Percentiles rank a stretch among this genome's conserved stretches.
These are phyloP conservation scores for Labrus mixtus DNA, from an alignment of 2,113 vertebrate genomes.

Conservation along the genomic window DNA sequence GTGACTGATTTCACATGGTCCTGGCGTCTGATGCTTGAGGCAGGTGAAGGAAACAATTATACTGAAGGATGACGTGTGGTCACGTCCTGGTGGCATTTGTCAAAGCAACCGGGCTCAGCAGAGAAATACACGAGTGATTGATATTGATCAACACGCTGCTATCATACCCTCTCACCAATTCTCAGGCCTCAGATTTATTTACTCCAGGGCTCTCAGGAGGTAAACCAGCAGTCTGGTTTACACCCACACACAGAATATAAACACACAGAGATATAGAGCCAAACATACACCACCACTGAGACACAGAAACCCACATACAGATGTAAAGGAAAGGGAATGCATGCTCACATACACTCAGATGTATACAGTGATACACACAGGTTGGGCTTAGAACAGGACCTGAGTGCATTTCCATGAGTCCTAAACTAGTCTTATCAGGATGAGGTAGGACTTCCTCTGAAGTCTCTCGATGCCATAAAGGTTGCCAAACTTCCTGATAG, in stretches of 20 bases:
- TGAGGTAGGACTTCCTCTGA: slow-evolving; percentile 50
- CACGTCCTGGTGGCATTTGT: slow-evolving; percentile 68
- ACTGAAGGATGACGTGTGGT: slow-evolving; percentile 64
- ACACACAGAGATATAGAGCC: slow-evolving; percentile 70
- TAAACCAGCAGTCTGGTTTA: slow-evolving; percentile 75
- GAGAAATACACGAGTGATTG: slow-evolving; percentile 79
- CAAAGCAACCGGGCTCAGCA: slow-evolving; percentile 43
- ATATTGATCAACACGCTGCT: slow-evolving; percentile 72
- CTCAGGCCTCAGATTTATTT: slow-evolving; percentile 79
- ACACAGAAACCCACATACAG: slow-evolving; percentile 73
- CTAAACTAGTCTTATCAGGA: slow-evolving; percentile 31
- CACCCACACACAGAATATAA: slow-evolving; percentile 57
- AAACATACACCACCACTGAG: slow-evolving; percentile 72
- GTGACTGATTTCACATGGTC: slow-evolving; percentile 55
- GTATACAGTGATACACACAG: slow-evolving; percentile 15
- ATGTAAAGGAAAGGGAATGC: slow-evolving; percentile 41
- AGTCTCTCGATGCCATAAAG: slow-evolving; percentile 38
- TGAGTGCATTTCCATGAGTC: slow-evolving; percentile 27
- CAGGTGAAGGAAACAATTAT: slow-evolving; percentile 83
- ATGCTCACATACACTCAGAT: slow-evolving; percentile 76
- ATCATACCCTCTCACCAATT: slow-evolving; percentile 68
- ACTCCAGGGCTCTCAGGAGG: slow-evolving; percentile 67
- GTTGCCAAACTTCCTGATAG: slow-evolving; percentile 63
- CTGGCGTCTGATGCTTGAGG: slow-evolving; percentile 57
- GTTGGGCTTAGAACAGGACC: slow-evolving; percentile 53